These are phyloP conservation scores for Cancer borealis DNA, from an alignment of 2,888 invertebrate genomes.

Conservation along the genomic window DNA sequence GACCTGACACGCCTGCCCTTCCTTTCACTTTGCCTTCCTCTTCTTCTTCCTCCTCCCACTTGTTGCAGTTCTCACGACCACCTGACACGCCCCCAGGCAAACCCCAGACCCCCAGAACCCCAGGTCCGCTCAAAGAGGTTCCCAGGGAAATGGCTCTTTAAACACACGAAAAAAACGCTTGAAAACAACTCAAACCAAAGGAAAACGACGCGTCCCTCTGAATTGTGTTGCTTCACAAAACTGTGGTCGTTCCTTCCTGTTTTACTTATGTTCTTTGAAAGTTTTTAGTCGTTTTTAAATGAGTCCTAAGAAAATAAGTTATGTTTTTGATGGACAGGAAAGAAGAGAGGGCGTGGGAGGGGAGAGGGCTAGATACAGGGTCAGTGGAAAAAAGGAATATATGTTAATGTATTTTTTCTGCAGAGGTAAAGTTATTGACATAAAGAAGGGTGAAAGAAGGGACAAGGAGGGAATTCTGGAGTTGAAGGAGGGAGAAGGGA, in stretches of 20 bases:
- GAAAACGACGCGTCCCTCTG: background rate
- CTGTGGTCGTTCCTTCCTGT: background rate
- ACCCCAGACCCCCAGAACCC: background rate
- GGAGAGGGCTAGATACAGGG: background rate
- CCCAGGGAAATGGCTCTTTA: background rate
- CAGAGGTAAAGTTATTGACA: background rate
- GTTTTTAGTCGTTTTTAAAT: background rate
- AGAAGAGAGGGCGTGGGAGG: background rate
- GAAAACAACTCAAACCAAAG: background rate
- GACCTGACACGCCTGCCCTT: background rate
- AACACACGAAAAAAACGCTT: background rate
- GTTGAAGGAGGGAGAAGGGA: background rate
- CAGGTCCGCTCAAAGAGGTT: background rate
- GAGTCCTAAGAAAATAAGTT: background rate
- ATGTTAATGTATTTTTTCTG: too few species aligned
- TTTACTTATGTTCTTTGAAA: background rate
- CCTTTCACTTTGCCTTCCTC: background rate
- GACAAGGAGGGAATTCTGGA: background rate
- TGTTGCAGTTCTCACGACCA: constrained; percentile 35
- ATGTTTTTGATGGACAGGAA: background rate
- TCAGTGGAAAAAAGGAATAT: background rate
- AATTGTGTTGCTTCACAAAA: background rate
- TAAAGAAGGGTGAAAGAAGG: background rate
- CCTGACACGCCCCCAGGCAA: background rate
- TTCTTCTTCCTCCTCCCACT: background rate